These are phyloP conservation scores for Gobio occitaniae DNA, from an alignment of 2,797 vertebrate species.

Conservation along the genomic window DNA sequence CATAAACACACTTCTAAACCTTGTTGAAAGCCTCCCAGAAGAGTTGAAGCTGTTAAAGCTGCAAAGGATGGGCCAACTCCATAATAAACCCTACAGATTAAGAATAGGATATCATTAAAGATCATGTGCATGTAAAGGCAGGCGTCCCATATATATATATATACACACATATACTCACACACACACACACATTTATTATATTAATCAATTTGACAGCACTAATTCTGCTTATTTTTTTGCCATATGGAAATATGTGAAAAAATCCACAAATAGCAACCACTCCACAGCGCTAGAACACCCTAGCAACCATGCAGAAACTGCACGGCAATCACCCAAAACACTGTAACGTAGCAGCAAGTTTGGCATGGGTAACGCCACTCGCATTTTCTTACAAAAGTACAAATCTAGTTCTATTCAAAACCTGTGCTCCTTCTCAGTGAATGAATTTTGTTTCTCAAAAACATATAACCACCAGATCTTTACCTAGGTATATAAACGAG, in stretches of 20 bases:
- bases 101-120: too few relatives aligned
- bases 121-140: too few relatives aligned
- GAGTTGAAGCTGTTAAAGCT: too few relatives aligned
- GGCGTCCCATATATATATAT: too few relatives aligned
- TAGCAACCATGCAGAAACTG: neutral
- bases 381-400: neutral
- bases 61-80: too few relatives aligned
- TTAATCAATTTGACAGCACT: too few relatives aligned
- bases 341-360: neutral
- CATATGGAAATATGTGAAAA: neutral
- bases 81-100: too few relatives aligned
- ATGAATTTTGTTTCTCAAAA: slow-evolving; percentile 50
- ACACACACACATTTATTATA: too few relatives aligned
- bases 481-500: slow-evolving; percentile 52
- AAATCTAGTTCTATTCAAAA: neutral
- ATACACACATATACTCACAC: too few relatives aligned
- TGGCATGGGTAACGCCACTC: neutral
- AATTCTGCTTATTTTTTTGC: neutral
- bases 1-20: too few relatives aligned
- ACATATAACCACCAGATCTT: slow-evolving; percentile 47
- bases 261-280: neutral
- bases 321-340: neutral
- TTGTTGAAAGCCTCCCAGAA: too few relatives aligned
- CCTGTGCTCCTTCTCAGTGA: neutral
- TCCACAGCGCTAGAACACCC: neutral